phyloP scores from a whole-genome alignment of 2,113 vertebrate species.

The Empidonax traillii region DNA sequence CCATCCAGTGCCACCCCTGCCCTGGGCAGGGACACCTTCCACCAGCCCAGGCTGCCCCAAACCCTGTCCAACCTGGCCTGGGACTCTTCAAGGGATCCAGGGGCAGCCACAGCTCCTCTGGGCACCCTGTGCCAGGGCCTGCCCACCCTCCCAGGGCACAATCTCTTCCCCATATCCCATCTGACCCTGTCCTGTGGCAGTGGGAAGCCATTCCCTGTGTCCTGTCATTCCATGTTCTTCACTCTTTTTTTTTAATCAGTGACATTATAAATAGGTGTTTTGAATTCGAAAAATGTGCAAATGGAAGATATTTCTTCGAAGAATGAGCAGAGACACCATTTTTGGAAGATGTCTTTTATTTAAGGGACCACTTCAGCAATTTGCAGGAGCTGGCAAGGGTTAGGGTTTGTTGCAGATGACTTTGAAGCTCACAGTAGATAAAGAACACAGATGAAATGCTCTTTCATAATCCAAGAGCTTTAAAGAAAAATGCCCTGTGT shows the following conservation, averaged over 20 bases:
- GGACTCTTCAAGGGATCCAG: background rate
- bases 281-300: background rate
- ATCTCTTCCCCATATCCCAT: too few relatives aligned
- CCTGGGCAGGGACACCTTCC: background rate
- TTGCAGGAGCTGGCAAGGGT: background rate
- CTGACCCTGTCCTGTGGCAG: background rate
- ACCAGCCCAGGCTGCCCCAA: background rate
- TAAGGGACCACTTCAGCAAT: background rate
- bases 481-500: background rate
- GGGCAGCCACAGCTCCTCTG: background rate
- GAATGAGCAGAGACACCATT: background rate
- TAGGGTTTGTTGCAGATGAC: background rate
- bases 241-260: background rate
- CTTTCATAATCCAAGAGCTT: background rate
- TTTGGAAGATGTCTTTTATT: background rate
- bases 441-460: background rate
- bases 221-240: background rate
- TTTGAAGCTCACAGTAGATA: background rate
- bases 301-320: background rate
- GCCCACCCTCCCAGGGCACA: rapidly evolving
- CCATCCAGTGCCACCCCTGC: rapidly evolving
- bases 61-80: background rate
- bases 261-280: background rate
- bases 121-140: background rate
- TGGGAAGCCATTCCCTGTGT: background rate